Conservation (phyloP, 1,140 invertebrate genomes). For the Parapsyche elsis region DNA sequence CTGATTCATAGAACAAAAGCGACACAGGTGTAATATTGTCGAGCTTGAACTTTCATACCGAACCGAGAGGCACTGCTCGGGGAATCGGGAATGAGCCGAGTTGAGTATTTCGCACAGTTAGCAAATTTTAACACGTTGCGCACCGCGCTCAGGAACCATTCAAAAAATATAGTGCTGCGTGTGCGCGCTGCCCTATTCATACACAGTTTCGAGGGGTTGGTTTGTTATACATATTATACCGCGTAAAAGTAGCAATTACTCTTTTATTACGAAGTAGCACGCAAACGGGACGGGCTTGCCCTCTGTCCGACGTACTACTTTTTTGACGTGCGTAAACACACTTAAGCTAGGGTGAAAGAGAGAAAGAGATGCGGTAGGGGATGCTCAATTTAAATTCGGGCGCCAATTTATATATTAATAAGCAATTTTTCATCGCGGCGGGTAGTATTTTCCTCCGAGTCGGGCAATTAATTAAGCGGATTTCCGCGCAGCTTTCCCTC, state of each 20-base stretch:
- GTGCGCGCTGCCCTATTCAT: too few relatives aligned
- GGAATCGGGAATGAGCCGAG: too few relatives aligned
- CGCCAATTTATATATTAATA: slow-evolving; percentile 9
- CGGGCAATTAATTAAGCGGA: slow-evolving; percentile 26
- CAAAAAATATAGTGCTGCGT: too few relatives aligned
- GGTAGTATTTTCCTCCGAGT: background rate
- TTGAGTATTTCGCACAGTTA: too few relatives aligned
- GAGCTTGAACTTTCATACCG: too few relatives aligned
- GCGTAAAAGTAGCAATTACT: background rate
- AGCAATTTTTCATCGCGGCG: slow-evolving; percentile 7
- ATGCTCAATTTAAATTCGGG: background rate
- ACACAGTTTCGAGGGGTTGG: background rate
- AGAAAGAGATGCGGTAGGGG: background rate
- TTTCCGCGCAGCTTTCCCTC: background rate
- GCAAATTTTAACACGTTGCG: too few relatives aligned
- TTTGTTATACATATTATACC: background rate
- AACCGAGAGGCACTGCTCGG: too few relatives aligned
- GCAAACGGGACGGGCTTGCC: background rate
- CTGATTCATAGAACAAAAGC: too few relatives aligned
- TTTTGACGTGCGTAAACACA: too few relatives aligned
- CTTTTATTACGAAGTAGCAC: background rate
- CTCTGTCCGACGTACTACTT: background rate
- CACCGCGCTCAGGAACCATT: too few relatives aligned
- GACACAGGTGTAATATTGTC: too few relatives aligned
- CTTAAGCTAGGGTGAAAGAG: background rate